Evolutionary conservation across 2,797 vertebrate genomes (phyloP).

Genomic region (Xiphorhynchus erythropygius): DNA sequence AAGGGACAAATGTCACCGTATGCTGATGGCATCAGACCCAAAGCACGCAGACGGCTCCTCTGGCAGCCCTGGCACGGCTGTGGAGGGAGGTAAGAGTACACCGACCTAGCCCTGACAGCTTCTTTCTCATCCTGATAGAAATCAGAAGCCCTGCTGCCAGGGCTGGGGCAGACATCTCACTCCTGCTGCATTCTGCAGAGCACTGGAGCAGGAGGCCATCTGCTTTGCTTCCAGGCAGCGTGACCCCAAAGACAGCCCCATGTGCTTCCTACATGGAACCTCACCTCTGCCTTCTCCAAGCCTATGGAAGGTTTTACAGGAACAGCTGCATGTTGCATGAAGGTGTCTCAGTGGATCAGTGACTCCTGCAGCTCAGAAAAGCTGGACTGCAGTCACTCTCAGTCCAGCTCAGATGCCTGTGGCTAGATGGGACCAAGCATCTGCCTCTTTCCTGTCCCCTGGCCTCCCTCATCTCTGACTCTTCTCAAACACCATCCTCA

Average conservation of each 20-base stretch:
- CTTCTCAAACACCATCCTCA: neutral
- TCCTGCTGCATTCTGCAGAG: neutral
- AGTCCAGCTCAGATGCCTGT: fast-evolving
- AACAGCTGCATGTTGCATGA: neutral
- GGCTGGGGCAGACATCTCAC: neutral
- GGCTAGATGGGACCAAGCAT: neutral
- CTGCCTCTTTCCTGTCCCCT: neutral
- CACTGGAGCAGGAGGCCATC: neutral
- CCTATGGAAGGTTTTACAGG: neutral
- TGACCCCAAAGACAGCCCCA: neutral
- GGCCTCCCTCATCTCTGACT: neutral
- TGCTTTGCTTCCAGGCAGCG: neutral
- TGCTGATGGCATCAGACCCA: neutral
- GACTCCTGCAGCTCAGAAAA: neutral
- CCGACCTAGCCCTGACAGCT: fast-evolving
- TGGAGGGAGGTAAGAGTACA: neutral
- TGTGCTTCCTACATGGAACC: neutral
- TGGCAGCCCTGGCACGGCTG: fast-evolving
- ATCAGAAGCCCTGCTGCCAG: fast-evolving
- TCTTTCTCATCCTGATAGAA: neutral
- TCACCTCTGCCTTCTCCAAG: neutral
- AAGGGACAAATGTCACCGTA: neutral
- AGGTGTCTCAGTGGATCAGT: neutral
- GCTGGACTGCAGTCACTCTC: neutral
- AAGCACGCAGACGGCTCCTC: neutral